phyloP scores from a whole-genome alignment of 2,888 invertebrate genomes.

The Tridacna gigas region DNA sequence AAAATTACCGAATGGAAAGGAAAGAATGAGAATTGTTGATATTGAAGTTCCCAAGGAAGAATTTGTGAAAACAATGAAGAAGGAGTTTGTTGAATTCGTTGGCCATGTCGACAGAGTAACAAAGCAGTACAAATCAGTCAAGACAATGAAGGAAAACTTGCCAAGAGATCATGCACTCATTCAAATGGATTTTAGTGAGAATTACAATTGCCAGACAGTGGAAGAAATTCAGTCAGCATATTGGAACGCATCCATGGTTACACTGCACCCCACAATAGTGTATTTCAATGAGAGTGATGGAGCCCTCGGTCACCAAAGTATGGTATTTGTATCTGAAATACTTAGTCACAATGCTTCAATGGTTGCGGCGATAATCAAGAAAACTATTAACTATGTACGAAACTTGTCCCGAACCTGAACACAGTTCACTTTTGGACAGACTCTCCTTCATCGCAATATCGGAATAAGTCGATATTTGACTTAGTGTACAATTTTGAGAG shows the following conservation, averaged over 20 bases:
- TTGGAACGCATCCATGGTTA: constrained; percentile 44
- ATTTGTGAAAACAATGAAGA: constrained; percentile 83
- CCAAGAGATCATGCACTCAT: background rate
- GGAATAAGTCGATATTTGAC: constrained; percentile 34
- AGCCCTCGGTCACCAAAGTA: constrained; percentile 38
- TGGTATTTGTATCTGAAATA: constrained; percentile 56
- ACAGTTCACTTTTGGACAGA: constrained; percentile 50
- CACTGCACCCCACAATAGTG: constrained; percentile 53
- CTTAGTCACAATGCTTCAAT: constrained; percentile 47
- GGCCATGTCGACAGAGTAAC: constrained; percentile 8
- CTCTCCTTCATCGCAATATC: constrained; percentile 43
- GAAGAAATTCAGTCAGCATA: constrained; percentile 58
- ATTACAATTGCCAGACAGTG: constrained; percentile 50
- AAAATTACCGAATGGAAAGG: constrained; percentile 32
- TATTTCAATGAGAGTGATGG: constrained; percentile 34
- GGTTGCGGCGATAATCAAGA: constrained; percentile 38
- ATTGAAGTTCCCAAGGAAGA: background rate
- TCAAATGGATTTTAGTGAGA: constrained; percentile 58
- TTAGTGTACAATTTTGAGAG: background rate
- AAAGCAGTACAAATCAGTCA: constrained; percentile 5
- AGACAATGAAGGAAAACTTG: constrained; percentile 12
- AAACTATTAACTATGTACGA: constrained; percentile 14
- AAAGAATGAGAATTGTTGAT: constrained; percentile 28
- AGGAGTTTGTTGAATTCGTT: constrained; percentile 68
- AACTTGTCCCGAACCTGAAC: constrained; percentile 9